A percentile compares a stretch with the other conserved stretches of the same genome.
These are phyloP conservation scores for Limnephilus rhombicus DNA, from an alignment of 2,888 invertebrate genomes.

Conservation along the genomic window DNA sequence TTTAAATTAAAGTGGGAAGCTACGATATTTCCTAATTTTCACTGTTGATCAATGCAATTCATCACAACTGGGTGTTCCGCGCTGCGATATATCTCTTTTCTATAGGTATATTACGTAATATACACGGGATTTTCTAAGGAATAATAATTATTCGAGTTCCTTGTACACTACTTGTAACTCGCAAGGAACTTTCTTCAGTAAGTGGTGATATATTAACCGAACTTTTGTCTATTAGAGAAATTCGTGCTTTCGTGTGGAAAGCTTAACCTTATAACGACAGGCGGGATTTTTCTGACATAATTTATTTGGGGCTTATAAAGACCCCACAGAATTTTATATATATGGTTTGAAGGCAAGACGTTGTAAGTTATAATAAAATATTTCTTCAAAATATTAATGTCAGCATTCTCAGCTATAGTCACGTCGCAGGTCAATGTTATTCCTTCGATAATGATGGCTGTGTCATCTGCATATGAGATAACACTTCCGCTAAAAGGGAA, in stretches of 20 bases:
- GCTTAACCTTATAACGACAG: neutral
- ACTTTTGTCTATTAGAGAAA: slow-evolving; percentile 29
- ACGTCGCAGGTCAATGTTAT: no score
- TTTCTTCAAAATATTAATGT: no score
- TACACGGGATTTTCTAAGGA: neutral
- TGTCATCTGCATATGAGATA: no score
- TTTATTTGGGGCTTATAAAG: neutral
- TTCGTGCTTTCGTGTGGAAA: slow-evolving; percentile 3
- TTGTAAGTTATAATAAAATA: no score
- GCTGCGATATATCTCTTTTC: neutral
- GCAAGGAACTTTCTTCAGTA: slow-evolving; percentile 2
- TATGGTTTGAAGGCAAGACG: no score
- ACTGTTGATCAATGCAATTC: no score
- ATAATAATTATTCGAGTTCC: slow-evolving; percentile 35
- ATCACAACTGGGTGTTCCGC: neutral
- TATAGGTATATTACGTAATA: neutral
- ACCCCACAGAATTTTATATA: neutral
- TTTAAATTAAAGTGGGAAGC: no score
- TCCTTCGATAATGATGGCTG: no score
- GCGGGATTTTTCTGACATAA: neutral
- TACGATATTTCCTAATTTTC: no score
- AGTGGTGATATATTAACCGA: slow-evolving; percentile 28
- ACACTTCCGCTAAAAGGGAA: no score
- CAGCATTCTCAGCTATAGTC: no score
- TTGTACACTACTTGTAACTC: neutral